These are phyloP conservation scores for Otis tarda DNA, from an alignment of 2,113 vertebrate species.

Conservation along the genomic window DNA sequence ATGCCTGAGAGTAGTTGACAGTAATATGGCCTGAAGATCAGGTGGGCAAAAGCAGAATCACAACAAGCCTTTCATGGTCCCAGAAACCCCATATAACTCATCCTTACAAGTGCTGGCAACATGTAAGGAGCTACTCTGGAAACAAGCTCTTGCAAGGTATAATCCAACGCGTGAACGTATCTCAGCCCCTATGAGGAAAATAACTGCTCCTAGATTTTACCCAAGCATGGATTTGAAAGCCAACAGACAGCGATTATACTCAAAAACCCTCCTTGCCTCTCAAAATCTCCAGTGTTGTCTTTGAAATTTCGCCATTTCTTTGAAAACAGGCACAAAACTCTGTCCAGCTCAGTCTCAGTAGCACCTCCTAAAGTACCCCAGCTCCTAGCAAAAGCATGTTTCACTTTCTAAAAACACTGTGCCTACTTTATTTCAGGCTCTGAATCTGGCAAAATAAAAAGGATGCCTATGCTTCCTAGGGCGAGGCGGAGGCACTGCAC, in stretches of 20 bases:
- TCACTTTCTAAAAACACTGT: neutral
- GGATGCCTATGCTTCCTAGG: neutral
- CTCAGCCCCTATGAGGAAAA: neutral
- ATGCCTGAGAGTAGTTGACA: neutral
- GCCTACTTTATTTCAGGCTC: neutral
- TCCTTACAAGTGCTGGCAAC: neutral
- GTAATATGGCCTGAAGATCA: neutral
- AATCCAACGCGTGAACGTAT: neutral
- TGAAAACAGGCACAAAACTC: neutral
- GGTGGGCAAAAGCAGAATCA: neutral
- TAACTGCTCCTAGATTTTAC: neutral
- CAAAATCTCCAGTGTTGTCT: neutral
- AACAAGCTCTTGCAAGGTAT: neutral
- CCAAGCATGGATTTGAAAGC: neutral
- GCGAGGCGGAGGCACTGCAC: neutral
- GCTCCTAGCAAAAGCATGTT: neutral
- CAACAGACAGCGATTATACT: neutral
- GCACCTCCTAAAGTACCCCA: neutral
- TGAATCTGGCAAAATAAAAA: neutral
- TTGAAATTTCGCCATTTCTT: neutral
- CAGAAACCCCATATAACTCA: neutral
- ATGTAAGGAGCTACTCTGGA: neutral
- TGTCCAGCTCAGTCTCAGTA: neutral
- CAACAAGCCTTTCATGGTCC: neutral
- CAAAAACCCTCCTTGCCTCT: neutral